Base-by-base conservation (phyloP, 2,888 invertebrate genomes). In the Dermolepida albohirtum region DNA sequence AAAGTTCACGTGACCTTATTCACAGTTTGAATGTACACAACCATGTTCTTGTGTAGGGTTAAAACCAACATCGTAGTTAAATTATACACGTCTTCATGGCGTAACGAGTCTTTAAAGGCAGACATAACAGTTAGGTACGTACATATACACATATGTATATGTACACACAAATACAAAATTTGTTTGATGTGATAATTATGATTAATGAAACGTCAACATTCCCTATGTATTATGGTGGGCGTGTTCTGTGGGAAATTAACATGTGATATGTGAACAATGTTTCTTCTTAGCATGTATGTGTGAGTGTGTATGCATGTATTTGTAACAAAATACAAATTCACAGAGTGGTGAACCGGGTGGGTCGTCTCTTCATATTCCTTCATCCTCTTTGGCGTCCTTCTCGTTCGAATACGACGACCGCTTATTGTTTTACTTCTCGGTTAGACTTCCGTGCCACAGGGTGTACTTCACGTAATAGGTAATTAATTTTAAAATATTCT, bases 161-260 rank as follows among this genome's bases (percentile, higher is more conserved):
- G 22, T 16, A 54, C n/a, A 39, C n/a, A 17, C 34, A 17, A 49
- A 34, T 22, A 63, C 63, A 34, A 64, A 66, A 66, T 66, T 66
- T 66, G 57, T 66, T 66, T 66, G 66, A 66, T 57, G 66, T 66
- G 66, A 57, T 67, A 67, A 67, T 67, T 67, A 47, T 67, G 52
- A 67, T 67, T 67, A 67, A 67, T 67, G 67, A 67, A 63, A 67
- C 63, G 67, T 67, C 63, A 67, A 67, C 67, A 67, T 52, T 52
- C 40, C 50, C 57, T 44, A 43, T 57, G 27, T 27, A 22, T 27
- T 55, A n/a, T 17, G 41, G 17, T 40, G 41, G 57, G 57, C 27
- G 47, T 57, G 57, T 57, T 44, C 34, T 55, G 67, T 67, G 67
- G 67, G 67, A 67, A 67, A 51, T 62, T 54, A 63, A 52, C 67